Percentiles rank a stretch among this genome's conserved stretches.
These are phyloP conservation scores for Polydrusus tereticollis DNA, from an alignment of 2,888 invertebrate genomes.

Conservation along the genomic window DNA sequence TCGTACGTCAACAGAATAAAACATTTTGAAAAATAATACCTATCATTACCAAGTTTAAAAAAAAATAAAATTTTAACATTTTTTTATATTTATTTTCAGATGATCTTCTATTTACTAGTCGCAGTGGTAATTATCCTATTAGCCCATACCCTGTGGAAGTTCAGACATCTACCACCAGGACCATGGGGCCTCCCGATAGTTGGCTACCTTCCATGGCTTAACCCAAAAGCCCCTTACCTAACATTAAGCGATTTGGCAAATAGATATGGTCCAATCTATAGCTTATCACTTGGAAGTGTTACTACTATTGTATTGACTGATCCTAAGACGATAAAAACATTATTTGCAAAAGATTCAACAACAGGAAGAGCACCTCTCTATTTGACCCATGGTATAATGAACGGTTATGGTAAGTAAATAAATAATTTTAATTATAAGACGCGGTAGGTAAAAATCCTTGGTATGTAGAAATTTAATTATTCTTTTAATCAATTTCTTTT, in stretches of 20 bases:
- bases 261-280: slow-evolving; percentile 81
- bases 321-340: slow-evolving; percentile 77
- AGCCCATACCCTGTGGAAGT: slow-evolving; percentile 45
- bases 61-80: too few species aligned
- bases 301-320: slow-evolving; percentile 85
- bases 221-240: slow-evolving; percentile 77
- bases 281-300: slow-evolving; percentile 80
- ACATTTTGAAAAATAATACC: too few species aligned
- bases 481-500: too few species aligned
- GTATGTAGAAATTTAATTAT: too few species aligned
- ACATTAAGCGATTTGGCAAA: slow-evolving; percentile 77
- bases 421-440: too few species aligned
- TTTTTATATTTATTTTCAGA: slow-evolving; percentile 55
- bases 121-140: slow-evolving; percentile 44
- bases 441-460: too few species aligned
- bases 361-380: slow-evolving; percentile 85
- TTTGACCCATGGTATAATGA: slow-evolving; percentile 88
- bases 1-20: too few species aligned
- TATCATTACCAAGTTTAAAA: too few species aligned
- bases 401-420: slow-evolving; percentile 82
- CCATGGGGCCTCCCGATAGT: slow-evolving; percentile 84
- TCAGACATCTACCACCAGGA: slow-evolving; percentile 77
- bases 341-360: slow-evolving; percentile 79
- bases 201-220: slow-evolving; percentile 83
- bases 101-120: slow-evolving; percentile 49